Evolutionary conservation across 2,888 invertebrate genomes (phyloP).

Genomic region (Caenorhabditis macrosperma): DNA sequence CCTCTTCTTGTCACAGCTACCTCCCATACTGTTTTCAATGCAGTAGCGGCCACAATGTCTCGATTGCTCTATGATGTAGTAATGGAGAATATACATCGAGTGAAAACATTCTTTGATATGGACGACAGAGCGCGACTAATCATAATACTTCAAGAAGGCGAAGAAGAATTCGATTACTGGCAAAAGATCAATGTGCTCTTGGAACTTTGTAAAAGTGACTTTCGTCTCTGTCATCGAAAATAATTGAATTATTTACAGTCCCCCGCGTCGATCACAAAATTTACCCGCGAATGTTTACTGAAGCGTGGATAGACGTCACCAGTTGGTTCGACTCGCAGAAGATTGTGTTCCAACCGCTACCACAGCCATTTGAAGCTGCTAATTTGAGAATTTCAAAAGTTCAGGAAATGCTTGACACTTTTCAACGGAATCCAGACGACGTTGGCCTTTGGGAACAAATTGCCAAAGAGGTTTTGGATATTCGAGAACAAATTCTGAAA

Average conservation of each 20-base stretch:
- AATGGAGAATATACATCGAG: constrained; percentile 55
- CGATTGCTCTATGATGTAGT: constrained; percentile 63
- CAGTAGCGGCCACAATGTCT: constrained; percentile 65
- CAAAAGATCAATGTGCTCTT: constrained; percentile 52
- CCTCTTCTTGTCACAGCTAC: constrained; percentile 57
- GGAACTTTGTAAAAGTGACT: constrained; percentile 55
- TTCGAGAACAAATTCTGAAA: constrained; percentile 43
- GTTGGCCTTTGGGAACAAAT: constrained; percentile 43
- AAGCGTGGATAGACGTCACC: constrained; percentile 63
- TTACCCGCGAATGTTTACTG: constrained; percentile 65
- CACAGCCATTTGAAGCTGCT: constrained; percentile 41
- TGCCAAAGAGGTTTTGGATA: constrained; percentile 22
- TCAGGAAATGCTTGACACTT: constrained; percentile 17
- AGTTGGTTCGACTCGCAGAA: constrained; percentile 57
- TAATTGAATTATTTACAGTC: constrained; percentile 41
- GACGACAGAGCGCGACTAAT: constrained; percentile 45
- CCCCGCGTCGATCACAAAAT: constrained; percentile 69
- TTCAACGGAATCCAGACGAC: constrained; percentile 25
- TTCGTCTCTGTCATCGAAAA: too few relatives aligned
- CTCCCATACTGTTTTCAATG: constrained; percentile 61
- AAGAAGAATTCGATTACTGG: constrained; percentile 53
- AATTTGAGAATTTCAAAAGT: constrained; percentile 26
- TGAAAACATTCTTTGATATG: constrained; percentile 49
- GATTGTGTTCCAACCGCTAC: constrained; percentile 50
- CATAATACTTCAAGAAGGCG: constrained; percentile 41